These are phyloP conservation scores for Mormoops blainvillei DNA, from an alignment of 2,113 vertebrate genomes.

Conservation along the genomic window DNA sequence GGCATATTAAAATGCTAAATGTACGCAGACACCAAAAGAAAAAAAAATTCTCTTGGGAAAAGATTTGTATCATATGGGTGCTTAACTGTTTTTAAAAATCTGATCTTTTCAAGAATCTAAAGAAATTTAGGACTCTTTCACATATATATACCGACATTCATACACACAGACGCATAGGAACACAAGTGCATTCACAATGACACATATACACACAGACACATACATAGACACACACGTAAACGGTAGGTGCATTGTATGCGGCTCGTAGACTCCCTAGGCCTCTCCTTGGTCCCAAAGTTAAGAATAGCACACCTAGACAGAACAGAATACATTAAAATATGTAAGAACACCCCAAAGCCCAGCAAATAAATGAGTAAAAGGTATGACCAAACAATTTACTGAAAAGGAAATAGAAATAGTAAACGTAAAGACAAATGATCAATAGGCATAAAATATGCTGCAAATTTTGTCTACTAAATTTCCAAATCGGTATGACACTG, in stretches of 20 bases:
- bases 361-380: neutral
- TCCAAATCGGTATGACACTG: neutral
- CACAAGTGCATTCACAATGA: neutral
- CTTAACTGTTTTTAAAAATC: neutral
- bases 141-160: neutral
- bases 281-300: neutral
- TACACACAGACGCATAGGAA: neutral
- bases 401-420: conserved; percentile 17
- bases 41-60: neutral
- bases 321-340: neutral
- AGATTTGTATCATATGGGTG: neutral
- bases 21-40: neutral
- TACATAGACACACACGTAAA: neutral
- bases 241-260: neutral
- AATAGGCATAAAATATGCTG: conserved; percentile 4
- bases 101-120: neutral
- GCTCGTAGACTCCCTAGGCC: neutral
- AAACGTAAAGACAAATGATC: neutral
- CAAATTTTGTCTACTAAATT: neutral
- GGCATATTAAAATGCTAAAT: neutral
- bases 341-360: neutral
- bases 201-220: neutral
- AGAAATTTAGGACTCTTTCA: neutral
- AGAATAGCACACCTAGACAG: neutral
- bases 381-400: neutral